phyloP scores from a whole-genome alignment of 2,888 invertebrate species.

The Byasa hedistus region DNA sequence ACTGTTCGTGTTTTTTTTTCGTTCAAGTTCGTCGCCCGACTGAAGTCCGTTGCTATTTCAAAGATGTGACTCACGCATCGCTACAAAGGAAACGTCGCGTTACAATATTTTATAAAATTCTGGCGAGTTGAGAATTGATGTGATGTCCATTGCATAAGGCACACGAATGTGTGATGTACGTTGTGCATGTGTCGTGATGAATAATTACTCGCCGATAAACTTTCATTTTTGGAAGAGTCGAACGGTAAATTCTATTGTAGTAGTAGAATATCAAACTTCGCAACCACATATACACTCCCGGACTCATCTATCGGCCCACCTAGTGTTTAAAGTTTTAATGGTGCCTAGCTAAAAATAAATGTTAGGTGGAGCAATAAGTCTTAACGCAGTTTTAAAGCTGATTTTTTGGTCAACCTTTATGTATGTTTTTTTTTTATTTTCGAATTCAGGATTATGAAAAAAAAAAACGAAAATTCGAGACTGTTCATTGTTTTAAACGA shows the following conservation, averaged over 20 bases:
- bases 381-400: no score
- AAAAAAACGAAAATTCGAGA: no score
- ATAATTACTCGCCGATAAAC: background rate
- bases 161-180: conserved; percentile 2
- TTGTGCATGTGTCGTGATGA: conserved; percentile 1
- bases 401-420: no score
- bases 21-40: conserved; percentile 39
- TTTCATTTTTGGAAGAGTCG: conserved; percentile 5
- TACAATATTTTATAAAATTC: conserved; percentile 31
- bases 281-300: no score
- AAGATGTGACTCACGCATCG: conserved; percentile 39
- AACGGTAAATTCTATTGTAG: background rate
- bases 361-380: no score
- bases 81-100: conserved; percentile 33
- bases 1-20: conserved; percentile 33
- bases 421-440: no score
- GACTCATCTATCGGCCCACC: no score
- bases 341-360: no score
- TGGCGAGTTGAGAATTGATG: conserved; percentile 13
- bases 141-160: conserved; percentile 12
- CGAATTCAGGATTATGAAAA: no score
- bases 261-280: no score
- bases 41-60: conserved; percentile 38
- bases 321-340: no score
- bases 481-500: no score